Base-by-base conservation (phyloP, 2,888 invertebrate species). In the Melinopterus prodromus region DNA sequence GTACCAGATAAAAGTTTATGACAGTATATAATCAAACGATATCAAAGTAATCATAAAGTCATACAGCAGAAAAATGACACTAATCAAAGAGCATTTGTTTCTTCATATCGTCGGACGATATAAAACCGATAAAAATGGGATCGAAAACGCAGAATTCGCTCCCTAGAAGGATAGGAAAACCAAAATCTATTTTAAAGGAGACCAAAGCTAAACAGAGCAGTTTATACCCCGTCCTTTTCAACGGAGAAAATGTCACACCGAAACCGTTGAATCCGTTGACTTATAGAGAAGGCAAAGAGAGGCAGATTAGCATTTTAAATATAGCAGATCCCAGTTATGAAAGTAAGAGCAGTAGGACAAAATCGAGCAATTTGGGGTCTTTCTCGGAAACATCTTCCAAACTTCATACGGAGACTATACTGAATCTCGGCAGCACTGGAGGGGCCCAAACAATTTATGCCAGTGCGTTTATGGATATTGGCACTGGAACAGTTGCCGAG, bases 161-260 rank as follows among this genome's bases (percentile, higher is more conserved):
- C 4, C 35, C 70, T 6, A 77, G 70, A n/a, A 35, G 36, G 6
- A 14, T 36, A 38, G 76, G 76, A 12, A 71, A 78, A 37, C 26
- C 76, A n/a, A 81, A 79, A 76, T 81, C 81, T 9, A 77, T 81
- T 9, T 36, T 79, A 6, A 78, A 77, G 38, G 74, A 77, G 15
- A 26, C 71, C 2, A 70, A 77, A 69, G 77, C 75, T 36, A 72
- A 69, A 6, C 78, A 78, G 7, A 76, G 76, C 26, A 78, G 53
- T 72, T 71, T 76, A 15, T 80, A 78, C 36, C 80, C 80, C 0
- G 80, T 80, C 12, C 72, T 69, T 69, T 79, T 71, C 38, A 71
- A 79, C 15, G 89, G 88, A 0, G 81, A 86, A 16, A 90, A 91
- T 82, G 86, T 90, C 3, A 91, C 91, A 0, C 91, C 91, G 0